Base-by-base conservation (phyloP, 2,888 invertebrate species). In the Cactoblastis cactorum region DNA sequence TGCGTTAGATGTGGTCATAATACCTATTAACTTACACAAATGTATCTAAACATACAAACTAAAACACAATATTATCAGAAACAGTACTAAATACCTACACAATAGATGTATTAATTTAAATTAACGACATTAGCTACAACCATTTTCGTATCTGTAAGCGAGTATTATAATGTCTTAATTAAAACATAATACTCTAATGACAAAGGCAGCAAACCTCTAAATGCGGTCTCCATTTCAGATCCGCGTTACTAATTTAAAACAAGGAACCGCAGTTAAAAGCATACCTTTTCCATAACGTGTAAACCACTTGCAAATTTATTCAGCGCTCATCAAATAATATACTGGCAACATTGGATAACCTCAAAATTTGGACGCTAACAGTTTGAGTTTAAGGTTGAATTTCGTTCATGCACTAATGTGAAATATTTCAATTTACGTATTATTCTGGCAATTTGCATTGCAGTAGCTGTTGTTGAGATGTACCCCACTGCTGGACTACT, bases 291-390 rank as follows among this genome's bases (percentile, higher is more conserved):
- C 71, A 72, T 77, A 75, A 70, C 76, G 67, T 72, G 79, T 73
- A 74, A 77, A 78, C 74, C 77, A 77, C 73, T 80, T 81, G 80
- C 77, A 85, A 85, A 84, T 83, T 77, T 81, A 84, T 84, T 83
- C 82, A 71, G 67, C 64, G 69, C 79, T 79, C 76, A 69, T 80
- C 79, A 80, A 80, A 80, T 80, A 72, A 79, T 77, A 77, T 54
- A 43, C 43, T 43, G 62, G 69, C 61, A 64, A 69, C 64, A 62
- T 73, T 80, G 74, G 66, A 63, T 51, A 34, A 52, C 48, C 19
- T 37, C 15, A 41, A 32, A 69, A 63, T 66, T 50, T 57, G 52
- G 53, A 56, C 73, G 61, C 50, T 79, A 59, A 19, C 15, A 1
- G 9, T 2, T 14, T 33, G 3, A 55, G 3, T 6, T 50, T 64